Evolutionary conservation across 2,797 vertebrate species (phyloP).

Genomic region (Parauchenoglanis ngamensis): DNA sequence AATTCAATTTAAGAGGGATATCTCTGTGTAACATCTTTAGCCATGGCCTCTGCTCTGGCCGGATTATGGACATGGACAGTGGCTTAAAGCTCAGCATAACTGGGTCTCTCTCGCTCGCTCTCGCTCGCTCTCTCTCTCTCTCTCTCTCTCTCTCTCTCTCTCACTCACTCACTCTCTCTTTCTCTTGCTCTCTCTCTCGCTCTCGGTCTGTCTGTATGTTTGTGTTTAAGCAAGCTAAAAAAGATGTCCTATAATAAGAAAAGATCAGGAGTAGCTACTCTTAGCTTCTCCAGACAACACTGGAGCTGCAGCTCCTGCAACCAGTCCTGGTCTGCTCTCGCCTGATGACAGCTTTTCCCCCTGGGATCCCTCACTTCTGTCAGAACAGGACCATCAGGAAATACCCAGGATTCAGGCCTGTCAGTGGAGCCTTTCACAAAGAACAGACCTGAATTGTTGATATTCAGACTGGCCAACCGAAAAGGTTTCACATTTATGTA

Average conservation of each 20-base stretch:
- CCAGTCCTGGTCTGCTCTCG: not conserved
- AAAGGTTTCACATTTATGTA: conserved; percentile 53
- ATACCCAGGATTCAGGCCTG: conserved; percentile 70
- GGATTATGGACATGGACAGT: conserved; percentile 16
- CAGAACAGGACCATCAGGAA: conserved; percentile 68
- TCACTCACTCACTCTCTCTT: too few relatives aligned
- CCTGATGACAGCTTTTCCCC: conserved; percentile 67
- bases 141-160: not conserved
- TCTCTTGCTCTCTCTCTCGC: too few relatives aligned
- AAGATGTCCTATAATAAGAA: not conserved
- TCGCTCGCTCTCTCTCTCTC: not conserved
- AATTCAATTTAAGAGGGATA: not conserved
- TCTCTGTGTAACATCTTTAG: conserved; percentile 9
- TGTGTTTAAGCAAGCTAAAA: not conserved
- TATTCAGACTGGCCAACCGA: conserved; percentile 60
- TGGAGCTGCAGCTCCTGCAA: conserved; percentile 18
- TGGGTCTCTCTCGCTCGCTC: not conserved
- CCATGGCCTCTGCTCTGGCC: conserved; percentile 24
- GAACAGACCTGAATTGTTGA: conserved; percentile 61
- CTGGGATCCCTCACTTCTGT: conserved; percentile 66
- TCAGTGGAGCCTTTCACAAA: conserved; percentile 70
- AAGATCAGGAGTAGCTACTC: not conserved
- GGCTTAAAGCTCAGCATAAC: not conserved
- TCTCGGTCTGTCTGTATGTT: not conserved
- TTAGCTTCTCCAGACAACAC: not conserved